Conservation (phyloP, 2,888 invertebrate genomes). For the Limnephilus auricula region DNA sequence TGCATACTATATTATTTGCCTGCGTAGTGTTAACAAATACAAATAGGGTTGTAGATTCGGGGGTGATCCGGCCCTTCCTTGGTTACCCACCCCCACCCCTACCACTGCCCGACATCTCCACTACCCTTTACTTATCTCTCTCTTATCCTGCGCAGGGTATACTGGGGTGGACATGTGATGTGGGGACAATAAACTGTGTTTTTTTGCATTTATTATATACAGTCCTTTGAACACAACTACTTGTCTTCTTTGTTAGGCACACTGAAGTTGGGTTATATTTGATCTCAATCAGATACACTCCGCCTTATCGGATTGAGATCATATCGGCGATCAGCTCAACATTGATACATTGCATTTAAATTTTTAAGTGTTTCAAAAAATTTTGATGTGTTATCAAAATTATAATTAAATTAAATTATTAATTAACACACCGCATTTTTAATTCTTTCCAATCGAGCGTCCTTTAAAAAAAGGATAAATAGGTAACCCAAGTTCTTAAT, state of each 20-base stretch:
- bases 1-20: not conserved
- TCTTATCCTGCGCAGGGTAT: conserved; percentile 11
- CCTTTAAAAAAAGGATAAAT: too few relatives aligned
- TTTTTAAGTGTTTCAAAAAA: too few relatives aligned
- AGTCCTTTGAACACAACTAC: not conserved
- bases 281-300: too few relatives aligned
- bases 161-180: not conserved
- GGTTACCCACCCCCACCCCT: not conserved
- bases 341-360: too few relatives aligned
- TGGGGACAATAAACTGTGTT: not conserved
- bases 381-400: too few relatives aligned
- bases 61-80: not conserved
- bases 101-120: conserved; percentile 18
- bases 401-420: too few relatives aligned
- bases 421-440: too few relatives aligned
- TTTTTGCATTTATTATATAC: not conserved
- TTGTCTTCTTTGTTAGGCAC: not conserved
- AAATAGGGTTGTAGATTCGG: not conserved
- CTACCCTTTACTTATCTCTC: conserved; percentile 23
- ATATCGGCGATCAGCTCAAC: not conserved
- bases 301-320: not conserved
- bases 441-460: too few relatives aligned
- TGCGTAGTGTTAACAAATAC: not conserved
- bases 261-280: not conserved
- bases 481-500: too few relatives aligned